phyloP scores from a whole-genome alignment of 2,888 invertebrate genomes.

The Ennomos fuscantarius region DNA sequence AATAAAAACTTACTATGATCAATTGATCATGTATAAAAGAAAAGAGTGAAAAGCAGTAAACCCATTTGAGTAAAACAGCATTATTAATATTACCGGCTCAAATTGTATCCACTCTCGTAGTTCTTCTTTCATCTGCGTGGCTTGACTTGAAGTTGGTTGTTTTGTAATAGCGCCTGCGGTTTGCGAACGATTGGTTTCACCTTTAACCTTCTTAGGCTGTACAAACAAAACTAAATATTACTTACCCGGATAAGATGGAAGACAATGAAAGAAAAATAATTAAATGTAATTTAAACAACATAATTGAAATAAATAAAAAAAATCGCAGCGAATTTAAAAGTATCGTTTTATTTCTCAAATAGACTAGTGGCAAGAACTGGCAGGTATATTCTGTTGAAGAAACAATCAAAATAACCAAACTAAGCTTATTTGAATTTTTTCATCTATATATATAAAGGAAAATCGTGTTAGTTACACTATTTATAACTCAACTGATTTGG shows the following conservation, averaged over 20 bases:
- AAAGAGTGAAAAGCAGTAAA: too few relatives aligned
- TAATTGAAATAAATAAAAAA: conserved; percentile 2
- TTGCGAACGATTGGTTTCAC: conserved; percentile 7
- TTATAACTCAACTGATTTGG: too few relatives aligned
- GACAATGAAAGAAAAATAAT: neutral
- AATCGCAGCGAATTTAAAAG: neutral
- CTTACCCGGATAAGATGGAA: neutral
- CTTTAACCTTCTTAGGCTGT: conserved; percentile 50
- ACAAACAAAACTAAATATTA: neutral
- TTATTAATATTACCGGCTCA: conserved; percentile 46
- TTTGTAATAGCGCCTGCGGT: neutral
- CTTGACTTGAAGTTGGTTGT: conserved; percentile 2
- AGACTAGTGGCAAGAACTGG: too few relatives aligned
- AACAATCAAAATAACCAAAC: too few relatives aligned
- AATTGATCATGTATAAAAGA: too few relatives aligned
- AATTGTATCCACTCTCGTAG: conserved; percentile 68
- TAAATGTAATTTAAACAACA: neutral
- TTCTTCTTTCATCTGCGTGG: conserved; percentile 57
- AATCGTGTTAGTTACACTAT: too few relatives aligned
- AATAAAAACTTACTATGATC: too few relatives aligned
- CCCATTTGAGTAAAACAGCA: conserved; percentile 1
- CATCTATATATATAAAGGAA: too few relatives aligned
- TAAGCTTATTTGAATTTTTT: too few relatives aligned
- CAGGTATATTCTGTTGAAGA: too few relatives aligned
- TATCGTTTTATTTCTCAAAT: neutral